These are phyloP conservation scores for Oreonectes daqikongensis DNA, from an alignment of 2,797 vertebrate genomes.

Conservation along the genomic window DNA sequence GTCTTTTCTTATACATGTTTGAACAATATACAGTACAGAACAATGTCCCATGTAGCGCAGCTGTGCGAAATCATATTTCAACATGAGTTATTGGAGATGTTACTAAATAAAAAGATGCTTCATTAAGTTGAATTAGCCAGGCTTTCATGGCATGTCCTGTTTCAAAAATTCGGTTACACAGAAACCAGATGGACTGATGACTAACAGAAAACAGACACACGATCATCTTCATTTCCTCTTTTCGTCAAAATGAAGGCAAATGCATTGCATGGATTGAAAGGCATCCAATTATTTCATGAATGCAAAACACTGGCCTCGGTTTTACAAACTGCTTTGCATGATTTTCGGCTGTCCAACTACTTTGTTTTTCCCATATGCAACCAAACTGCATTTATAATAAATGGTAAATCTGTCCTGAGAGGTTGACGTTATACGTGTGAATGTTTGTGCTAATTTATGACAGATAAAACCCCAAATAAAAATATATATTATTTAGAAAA, in stretches of 20 bases:
- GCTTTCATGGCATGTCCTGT: constrained; percentile 1
- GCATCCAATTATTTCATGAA: constrained; percentile 22
- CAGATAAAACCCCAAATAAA: neutral
- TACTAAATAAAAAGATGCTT: constrained; percentile 30
- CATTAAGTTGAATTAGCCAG: constrained; percentile 8
- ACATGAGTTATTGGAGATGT: neutral
- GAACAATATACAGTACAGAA: neutral
- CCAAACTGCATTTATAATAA: constrained; percentile 26
- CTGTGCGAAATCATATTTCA: neutral
- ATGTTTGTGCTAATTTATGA: neutral
- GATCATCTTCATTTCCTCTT: constrained; percentile 35
- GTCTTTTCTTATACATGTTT: neutral
- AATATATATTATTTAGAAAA: neutral
- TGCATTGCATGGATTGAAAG: constrained; percentile 24
- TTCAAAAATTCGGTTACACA: constrained; percentile 8
- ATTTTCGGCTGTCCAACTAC: constrained; percentile 49
- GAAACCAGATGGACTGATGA: constrained; percentile 29
- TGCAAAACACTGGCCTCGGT: constrained; percentile 46
- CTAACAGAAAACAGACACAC: constrained; percentile 30
- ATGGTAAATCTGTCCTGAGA: constrained; percentile 9
- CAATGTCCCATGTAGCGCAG: neutral
- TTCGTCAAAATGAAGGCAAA: constrained; percentile 35
- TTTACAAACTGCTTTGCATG: constrained; percentile 54
- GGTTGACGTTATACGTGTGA: neutral
- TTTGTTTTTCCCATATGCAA: constrained; percentile 44